Evolutionary conservation across 2,113 vertebrate species (phyloP), one percentile per base, ranked within the genome.

Genomic region (Psophia crepitans): DNA sequence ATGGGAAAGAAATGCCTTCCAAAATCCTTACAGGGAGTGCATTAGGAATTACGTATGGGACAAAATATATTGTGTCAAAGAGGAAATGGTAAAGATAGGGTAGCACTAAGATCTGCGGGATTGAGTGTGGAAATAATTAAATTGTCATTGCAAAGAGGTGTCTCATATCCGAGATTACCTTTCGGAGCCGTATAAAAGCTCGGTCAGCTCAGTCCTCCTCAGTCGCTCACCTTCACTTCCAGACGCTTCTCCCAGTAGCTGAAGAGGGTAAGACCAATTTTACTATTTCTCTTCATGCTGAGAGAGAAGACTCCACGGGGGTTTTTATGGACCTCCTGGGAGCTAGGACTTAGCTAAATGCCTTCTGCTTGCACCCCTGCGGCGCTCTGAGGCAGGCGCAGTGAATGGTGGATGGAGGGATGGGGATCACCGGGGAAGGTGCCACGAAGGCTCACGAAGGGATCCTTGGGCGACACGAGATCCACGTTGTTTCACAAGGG

Each of bases 361-460:
- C 15, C 26, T 53, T 46, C 39, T 33, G 11, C 6, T 10, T 26
- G 39, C 37, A 46, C 14, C 28, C 12, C 44, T 33, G 24, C 0
- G 2, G 26, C 9, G n/a, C 11, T 64, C 37, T 32, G 49, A 69
- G 77, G 27, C 7, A 22, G 5, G 22, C 5, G 12, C 0, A 0
- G 5, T 17, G 19, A 44, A 9, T 1, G 1, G 46, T 0, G 0
- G 56, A 3, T 1, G 41, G 61, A 63, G 32, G 44, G 57, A 54
- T 0, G 13, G 41, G 32, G 35, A 27, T 60, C 15, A 17, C 12
- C 0, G 0, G 80, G 35, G 17, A 93, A 80, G 63, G 26, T 4
- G 6, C 68, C 37, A 26, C 6, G 3, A 76, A 46, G 14, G 49
- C 5, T 14, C 5, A 0, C 0, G 0, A 14, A 22, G 68, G 30